Evolutionary conservation across 2,797 vertebrate genomes (phyloP), one percentile per base, ranked within the genome.

Genomic region (Triplophysa yarkandensis): DNA sequence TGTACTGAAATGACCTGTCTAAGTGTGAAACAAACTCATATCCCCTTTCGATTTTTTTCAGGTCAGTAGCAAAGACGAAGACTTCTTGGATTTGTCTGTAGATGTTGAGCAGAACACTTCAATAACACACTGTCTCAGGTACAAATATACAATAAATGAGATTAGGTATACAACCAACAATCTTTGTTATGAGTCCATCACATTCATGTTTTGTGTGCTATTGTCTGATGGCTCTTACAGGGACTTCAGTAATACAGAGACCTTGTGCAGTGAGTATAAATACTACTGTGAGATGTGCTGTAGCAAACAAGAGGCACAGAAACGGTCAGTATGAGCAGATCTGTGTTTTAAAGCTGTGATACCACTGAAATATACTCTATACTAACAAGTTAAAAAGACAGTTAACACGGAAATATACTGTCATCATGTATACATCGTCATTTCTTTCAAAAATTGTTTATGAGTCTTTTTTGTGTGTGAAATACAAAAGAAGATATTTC

Each of bases 11-110:
- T 32, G 28, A 16, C 14, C 28, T n/a, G 36, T 23, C 55, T 4
- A 68, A 71, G 77, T 74, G 4, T 82, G 74, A 81, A 66, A 57
- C n/a, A 77, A 79, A 7, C 82, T 82, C 58, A 34, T 9, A 66
- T 0, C 11, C 30, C 10, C n/a, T 2, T 44, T 44, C 55, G 72
- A 17, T 58, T 72, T 86, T 17, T 75, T 82, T 78, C 88, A 98
- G 97, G 95, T 98, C 83, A 98, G 96, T 92, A 98, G 96, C 90
- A 98, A 98, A 93, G 97, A 98, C 81, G 97, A 98, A 90, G 97
- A 98, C 87, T 98, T 98, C 86, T 94, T 98, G 87, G 97, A 98
- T 85, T 94, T 98, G 77, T 98, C 97, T 80, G 97, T 98, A 82
- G 97, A 98, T 62, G 97, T 98, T 85, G 96, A 98, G 84, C 97